Conservation (phyloP, 2,797 vertebrate genomes). For the Tokudaia muenninki region DNA sequence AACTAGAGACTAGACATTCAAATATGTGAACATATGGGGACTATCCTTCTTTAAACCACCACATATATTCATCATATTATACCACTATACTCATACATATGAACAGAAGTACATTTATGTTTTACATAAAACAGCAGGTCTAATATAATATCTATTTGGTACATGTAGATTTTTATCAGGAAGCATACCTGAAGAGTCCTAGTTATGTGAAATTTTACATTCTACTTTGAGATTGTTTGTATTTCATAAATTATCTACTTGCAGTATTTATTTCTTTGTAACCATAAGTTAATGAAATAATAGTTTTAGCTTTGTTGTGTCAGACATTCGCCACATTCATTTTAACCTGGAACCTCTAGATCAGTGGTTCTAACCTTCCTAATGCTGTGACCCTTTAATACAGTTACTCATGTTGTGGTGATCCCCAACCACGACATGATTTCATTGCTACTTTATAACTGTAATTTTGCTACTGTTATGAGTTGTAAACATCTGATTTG, state of each 20-base stretch:
- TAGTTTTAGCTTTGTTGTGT: neutral
- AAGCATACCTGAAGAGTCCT: neutral
- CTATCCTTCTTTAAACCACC: neutral
- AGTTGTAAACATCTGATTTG: neutral
- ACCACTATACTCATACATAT: neutral
- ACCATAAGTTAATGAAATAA: neutral
- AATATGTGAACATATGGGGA: neutral
- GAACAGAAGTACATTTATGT: neutral
- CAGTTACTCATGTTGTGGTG: neutral
- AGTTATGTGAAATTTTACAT: neutral
- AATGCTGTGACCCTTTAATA: neutral
- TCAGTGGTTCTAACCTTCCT: neutral
- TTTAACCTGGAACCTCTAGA: neutral
- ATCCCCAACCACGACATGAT: neutral
- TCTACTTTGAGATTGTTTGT: neutral
- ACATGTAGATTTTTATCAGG: neutral
- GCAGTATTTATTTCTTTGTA: neutral
- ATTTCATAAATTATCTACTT: constrained; percentile 40
- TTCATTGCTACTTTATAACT: neutral
- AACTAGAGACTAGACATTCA: neutral
- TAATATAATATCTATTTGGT: neutral
- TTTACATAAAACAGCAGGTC: neutral
- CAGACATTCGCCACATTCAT: neutral
- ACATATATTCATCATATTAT: neutral
- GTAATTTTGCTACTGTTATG: neutral